A percentile compares a stretch with the other conserved stretches of the same genome.
phyloP scores from a whole-genome alignment of 2,113 vertebrate species.

The Malurus elegans region DNA sequence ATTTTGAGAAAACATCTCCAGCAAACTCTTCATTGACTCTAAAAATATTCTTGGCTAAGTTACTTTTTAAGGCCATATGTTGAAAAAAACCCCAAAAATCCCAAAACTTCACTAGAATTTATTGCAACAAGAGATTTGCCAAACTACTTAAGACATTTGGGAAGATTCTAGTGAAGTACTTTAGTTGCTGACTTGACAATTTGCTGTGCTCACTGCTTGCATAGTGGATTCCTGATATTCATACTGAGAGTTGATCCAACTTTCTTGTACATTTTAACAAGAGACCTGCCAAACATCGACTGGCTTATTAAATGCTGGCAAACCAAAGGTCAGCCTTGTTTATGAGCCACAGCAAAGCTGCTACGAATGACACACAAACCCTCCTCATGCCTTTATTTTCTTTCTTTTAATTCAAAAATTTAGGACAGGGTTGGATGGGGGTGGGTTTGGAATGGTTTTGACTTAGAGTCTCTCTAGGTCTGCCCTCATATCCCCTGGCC shows the following conservation, averaged over 20 bases:
- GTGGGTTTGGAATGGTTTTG: neutral
- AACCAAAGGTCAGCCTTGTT: constrained; percentile 23
- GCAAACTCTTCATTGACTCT: constrained; percentile 41
- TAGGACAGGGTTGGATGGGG: neutral
- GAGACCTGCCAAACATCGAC: constrained; percentile 50
- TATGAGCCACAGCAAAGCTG: neutral
- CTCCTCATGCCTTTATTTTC: neutral
- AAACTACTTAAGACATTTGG: constrained; percentile 64
- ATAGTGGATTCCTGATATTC: constrained; percentile 49
- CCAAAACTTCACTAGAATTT: constrained; percentile 61
- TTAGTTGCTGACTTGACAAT: constrained; percentile 64
- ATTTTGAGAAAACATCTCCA: constrained; percentile 58
- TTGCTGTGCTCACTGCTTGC: constrained; percentile 33
- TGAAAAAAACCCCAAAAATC: neutral
- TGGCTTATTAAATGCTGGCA: constrained; percentile 44
- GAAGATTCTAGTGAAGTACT: constrained; percentile 49
- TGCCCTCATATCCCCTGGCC: rapidly evolving
- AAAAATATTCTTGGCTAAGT: constrained; percentile 44
- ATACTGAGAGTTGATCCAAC: constrained; percentile 23
- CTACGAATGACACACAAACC: neutral
- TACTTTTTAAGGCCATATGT: constrained; percentile 59
- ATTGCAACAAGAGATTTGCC: constrained; percentile 67
- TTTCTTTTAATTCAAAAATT: neutral
- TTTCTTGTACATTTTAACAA: constrained; percentile 43
- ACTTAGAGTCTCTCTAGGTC: neutral